Base-by-base conservation (phyloP, 2,888 invertebrate species). In the Agriotes lineatus region DNA sequence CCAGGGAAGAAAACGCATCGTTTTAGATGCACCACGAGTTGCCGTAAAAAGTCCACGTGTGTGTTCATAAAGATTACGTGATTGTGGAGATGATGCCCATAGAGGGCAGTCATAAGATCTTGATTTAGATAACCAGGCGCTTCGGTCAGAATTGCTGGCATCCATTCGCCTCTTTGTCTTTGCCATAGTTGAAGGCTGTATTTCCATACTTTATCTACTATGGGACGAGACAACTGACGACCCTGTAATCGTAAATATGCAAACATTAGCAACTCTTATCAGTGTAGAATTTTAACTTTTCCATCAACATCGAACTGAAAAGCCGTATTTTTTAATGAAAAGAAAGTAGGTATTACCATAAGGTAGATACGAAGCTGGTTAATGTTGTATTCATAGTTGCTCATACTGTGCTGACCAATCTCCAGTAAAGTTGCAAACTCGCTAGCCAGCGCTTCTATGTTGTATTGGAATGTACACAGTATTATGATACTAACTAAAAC, bases 181-280 rank as follows among this genome's bases (percentile, higher is more conserved):
- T 85, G 85, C 87, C 87, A 87, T 19, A 87, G 76, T 37, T 86
- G 84, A 0, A 85, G 79, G 0, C 86, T 87, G 57, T 88, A 88
- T 59, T 85, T 85, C 86, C 87, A 86, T 84, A 87, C 85, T 75
- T 87, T 87, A 63, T 82, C 82, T 84, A 86, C 85, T 73, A 78
- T 69, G 19, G 71, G 63, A 39, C 72, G 71, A 2, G 78, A 78
- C 54, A 78, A 57, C 1, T 71, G 69, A 14, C 70, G 68, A 50
- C 70, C 68, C 76, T 76, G n/a, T n/a, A n/a, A n/a, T n/a, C 6
- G 2, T 16, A 44, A 45, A 42, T 14, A 18, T 42, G 16, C 12
- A 1, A 18, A 42, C 33, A 7, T 6, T 9, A 33, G 6, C 9
- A 7, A 9, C 6, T 33, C 33, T 33, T 33, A 33, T 7, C 6